Evolutionary conservation across 2,888 invertebrate genomes (phyloP).

Genomic region (Cepaea hortensis): DNA sequence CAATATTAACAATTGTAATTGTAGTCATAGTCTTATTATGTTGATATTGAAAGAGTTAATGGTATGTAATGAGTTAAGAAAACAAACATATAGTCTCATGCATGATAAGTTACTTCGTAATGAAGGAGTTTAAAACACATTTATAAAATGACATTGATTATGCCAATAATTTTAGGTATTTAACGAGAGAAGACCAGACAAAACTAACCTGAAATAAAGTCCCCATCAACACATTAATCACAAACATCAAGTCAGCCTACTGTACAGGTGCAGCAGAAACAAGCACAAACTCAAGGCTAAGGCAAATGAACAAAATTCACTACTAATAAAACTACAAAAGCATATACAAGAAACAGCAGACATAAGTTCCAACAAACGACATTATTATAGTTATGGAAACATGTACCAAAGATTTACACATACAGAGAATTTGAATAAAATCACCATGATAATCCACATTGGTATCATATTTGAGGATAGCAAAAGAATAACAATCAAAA

Average conservation of each 20-base stretch:
- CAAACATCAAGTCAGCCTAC: neutral
- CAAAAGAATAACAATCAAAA: too few species aligned
- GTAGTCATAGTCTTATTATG: too few species aligned
- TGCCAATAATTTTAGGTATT: neutral
- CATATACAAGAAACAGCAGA: constrained; percentile 4
- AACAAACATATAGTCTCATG: too few species aligned
- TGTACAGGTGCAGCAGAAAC: constrained; percentile 59
- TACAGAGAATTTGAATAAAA: too few species aligned
- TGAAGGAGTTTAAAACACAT: neutral
- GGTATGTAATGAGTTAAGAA: too few species aligned
- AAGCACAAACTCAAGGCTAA: constrained; percentile 64
- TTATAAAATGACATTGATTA: neutral
- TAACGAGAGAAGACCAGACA: neutral
- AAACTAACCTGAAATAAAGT: neutral
- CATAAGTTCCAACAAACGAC: neutral
- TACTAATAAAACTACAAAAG: constrained; percentile 45
- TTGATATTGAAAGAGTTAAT: too few species aligned
- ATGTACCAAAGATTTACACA: neutral
- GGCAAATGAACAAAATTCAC: constrained; percentile 73
- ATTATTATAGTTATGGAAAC: neutral
- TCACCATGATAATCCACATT: constrained; percentile 9
- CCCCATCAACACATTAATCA: constrained; percentile 24
- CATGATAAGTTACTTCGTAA: too few species aligned
- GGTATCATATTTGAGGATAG: neutral
- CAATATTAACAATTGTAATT: too few species aligned